Evolutionary conservation across 2,888 invertebrate species (phyloP).

Genomic region (Oligia strigilis): DNA sequence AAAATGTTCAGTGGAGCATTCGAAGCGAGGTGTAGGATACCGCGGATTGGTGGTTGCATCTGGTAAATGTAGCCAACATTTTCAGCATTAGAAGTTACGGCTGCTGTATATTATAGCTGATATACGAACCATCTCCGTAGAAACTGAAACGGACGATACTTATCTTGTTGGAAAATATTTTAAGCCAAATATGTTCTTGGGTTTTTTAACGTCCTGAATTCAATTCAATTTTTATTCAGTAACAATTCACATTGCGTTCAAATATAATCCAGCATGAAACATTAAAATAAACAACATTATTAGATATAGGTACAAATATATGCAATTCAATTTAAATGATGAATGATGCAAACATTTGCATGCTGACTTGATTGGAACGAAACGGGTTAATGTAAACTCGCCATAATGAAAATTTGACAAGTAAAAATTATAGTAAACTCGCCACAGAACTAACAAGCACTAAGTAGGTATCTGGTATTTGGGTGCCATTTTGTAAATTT

Average conservation of each 20-base stretch:
- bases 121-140: slow-evolving; percentile 16
- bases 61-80: slow-evolving; percentile 47
- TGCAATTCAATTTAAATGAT: too few relatives aligned
- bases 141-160: not conserved
- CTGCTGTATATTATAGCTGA: slow-evolving; percentile 23
- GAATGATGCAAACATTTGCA: not conserved
- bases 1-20: slow-evolving; percentile 22
- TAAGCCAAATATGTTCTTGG: not conserved
- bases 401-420: too few relatives aligned
- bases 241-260: too few relatives aligned
- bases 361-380: not conserved
- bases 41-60: slow-evolving; percentile 28
- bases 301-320: too few relatives aligned
- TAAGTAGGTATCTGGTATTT: not conserved
- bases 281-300: too few relatives aligned
- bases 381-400: too few relatives aligned
- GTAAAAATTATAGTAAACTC: too few relatives aligned
- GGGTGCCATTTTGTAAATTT: too few relatives aligned
- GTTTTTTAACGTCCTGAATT: not conserved
- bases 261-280: too few relatives aligned
- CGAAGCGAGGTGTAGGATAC: slow-evolving; percentile 1
- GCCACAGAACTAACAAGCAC: not conserved
- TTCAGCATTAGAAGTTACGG: slow-evolving; percentile 33
- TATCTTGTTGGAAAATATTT: slow-evolving; percentile 20
- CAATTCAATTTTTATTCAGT: too few relatives aligned